Conservation (phyloP, 2,113 vertebrate genomes). For the Clarias magur region DNA sequence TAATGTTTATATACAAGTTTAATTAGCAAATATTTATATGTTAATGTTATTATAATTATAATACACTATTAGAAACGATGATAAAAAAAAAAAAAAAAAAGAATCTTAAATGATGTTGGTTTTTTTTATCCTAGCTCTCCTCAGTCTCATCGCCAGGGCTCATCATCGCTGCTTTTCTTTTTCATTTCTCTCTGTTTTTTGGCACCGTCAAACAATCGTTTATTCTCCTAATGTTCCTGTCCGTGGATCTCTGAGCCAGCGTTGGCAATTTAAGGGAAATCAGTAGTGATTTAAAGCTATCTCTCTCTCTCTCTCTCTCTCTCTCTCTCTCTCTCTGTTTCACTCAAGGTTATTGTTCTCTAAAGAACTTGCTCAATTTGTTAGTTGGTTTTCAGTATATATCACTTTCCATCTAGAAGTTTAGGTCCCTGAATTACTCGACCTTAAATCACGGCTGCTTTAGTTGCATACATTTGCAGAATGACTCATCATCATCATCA, state of each 20-base stretch:
- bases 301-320: not conserved
- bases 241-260: not conserved
- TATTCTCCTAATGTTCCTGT: slow-evolving; percentile 7
- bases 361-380: not conserved
- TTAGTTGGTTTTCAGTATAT: not conserved
- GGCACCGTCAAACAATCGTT: not conserved
- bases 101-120: not conserved
- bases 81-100: no score
- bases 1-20: no score
- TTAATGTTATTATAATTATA: no score
- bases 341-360: not conserved
- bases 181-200: not conserved
- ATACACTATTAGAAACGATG: not conserved
- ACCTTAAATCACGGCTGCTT: not conserved
- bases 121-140: not conserved
- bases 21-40: no score
- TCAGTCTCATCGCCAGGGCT: not conserved
- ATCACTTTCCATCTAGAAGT: not conserved
- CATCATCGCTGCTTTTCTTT: not conserved
- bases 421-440: not conserved
- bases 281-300: not conserved
- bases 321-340: not conserved
- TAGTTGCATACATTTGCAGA: not conserved
- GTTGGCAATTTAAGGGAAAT: slow-evolving; percentile 3
- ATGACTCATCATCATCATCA: not conserved